These are phyloP conservation scores for Diarsia mendica DNA, from an alignment of 2,888 invertebrate species.

Conservation along the genomic window DNA sequence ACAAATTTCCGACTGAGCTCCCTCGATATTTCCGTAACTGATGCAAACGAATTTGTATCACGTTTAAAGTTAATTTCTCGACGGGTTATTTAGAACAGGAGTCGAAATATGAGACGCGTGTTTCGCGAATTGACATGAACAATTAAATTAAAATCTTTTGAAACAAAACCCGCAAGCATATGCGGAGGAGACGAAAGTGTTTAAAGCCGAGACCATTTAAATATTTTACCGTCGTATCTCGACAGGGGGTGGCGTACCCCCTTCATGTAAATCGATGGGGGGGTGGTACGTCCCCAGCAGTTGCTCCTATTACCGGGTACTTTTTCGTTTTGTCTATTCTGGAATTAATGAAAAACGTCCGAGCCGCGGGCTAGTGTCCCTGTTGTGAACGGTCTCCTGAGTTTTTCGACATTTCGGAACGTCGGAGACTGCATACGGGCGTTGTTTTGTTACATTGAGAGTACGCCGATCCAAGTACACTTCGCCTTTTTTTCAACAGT, in stretches of 20 bases:
- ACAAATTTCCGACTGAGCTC: slow-evolving; percentile 59
- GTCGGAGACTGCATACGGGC: not conserved
- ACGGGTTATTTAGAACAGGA: slow-evolving; percentile 13
- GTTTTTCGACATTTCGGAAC: slow-evolving; percentile 28
- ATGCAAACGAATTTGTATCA: slow-evolving; percentile 42
- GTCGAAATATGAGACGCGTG: slow-evolving; percentile 20
- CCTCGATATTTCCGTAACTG: slow-evolving; percentile 59
- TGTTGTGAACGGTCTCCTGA: slow-evolving; percentile 26
- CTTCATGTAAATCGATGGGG: slow-evolving; percentile 79
- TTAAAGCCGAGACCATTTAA: slow-evolving; percentile 74
- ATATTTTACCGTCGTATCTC: slow-evolving; percentile 75
- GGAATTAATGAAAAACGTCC: slow-evolving; percentile 81
- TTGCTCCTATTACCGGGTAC: slow-evolving; percentile 69
- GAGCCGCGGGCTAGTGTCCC: slow-evolving; percentile 46
- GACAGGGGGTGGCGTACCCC: slow-evolving; percentile 59
- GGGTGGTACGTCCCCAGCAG: slow-evolving; percentile 72
- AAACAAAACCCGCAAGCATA: slow-evolving; percentile 34
- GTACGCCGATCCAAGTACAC: too few species aligned
- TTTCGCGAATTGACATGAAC: slow-evolving; percentile 36
- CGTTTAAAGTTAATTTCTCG: slow-evolving; percentile 41
- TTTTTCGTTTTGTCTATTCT: slow-evolving; percentile 78
- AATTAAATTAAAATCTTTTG: slow-evolving; percentile 61
- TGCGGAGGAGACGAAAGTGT: slow-evolving; percentile 64
- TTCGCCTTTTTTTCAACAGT: not conserved
- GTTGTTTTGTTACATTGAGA: too few species aligned